Evolutionary conservation across 2,888 invertebrate species (phyloP).

Genomic region (Panopea generosa): DNA sequence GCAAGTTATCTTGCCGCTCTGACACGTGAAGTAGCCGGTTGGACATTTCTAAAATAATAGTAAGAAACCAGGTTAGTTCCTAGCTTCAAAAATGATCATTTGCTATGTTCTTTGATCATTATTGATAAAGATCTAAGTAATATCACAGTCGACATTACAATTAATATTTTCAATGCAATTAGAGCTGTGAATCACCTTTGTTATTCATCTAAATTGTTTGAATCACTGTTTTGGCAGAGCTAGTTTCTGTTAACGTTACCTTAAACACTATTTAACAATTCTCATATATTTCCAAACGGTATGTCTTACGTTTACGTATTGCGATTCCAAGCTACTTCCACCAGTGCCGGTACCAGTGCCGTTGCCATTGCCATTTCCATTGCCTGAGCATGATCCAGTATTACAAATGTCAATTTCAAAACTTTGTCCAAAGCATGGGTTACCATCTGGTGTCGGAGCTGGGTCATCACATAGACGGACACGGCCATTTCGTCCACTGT

Average conservation of each 20-base stretch:
- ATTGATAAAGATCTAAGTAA: too few species aligned
- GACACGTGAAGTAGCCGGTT: conserved; percentile 60
- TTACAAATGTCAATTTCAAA: conserved; percentile 31
- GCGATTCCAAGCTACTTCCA: conserved; percentile 10
- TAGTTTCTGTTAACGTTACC: too few species aligned
- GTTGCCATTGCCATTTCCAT: not conserved
- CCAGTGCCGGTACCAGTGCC: not conserved
- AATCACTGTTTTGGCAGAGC: too few species aligned
- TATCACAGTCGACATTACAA: too few species aligned
- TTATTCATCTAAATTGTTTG: too few species aligned
- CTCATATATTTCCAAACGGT: too few species aligned
- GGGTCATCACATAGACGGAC: conserved; percentile 55
- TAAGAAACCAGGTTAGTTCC: too few species aligned
- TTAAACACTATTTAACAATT: too few species aligned
- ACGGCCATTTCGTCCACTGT: conserved; percentile 31
- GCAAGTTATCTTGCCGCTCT: conserved; percentile 52
- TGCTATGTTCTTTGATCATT: too few species aligned
- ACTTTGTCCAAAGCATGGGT: conserved; percentile 42
- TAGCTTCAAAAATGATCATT: too few species aligned
- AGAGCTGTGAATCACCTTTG: too few species aligned
- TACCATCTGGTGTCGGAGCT: conserved; percentile 52
- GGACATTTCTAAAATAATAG: conserved; percentile 62
- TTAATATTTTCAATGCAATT: too few species aligned
- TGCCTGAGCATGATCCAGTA: conserved; percentile 18
- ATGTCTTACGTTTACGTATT: conserved; percentile 30